These are phyloP conservation scores for Tanypteryx hageni DNA, from an alignment of 2,888 invertebrate species.

Conservation along the genomic window DNA sequence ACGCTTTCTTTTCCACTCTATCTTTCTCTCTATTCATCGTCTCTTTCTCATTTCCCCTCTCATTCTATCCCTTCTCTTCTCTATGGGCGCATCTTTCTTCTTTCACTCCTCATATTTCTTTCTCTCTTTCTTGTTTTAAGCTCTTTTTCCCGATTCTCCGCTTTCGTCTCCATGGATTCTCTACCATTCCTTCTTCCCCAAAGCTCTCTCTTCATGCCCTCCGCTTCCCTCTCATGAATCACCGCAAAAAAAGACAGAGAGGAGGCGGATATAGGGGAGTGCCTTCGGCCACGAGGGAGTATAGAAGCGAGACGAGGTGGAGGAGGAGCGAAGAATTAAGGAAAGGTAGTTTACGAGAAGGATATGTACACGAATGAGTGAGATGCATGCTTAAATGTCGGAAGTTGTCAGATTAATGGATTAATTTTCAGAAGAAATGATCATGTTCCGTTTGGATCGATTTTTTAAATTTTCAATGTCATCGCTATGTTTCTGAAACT, in stretches of 20 bases:
- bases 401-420: neutral
- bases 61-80: neutral
- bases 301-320: neutral
- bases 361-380: neutral
- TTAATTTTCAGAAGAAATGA: constrained; percentile 11
- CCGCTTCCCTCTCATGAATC: neutral
- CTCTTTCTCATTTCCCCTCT: neutral
- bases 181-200: neutral
- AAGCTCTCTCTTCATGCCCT: neutral
- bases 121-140: neutral
- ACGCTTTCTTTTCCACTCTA: no score
- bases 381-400: neutral
- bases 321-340: neutral
- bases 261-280: neutral
- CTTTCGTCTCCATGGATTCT: neutral
- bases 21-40: no score
- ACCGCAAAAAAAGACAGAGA: neutral
- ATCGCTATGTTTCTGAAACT: neutral
- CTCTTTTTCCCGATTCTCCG: neutral
- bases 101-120: neutral
- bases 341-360: neutral
- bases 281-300: neutral
- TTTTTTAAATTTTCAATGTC: neutral
- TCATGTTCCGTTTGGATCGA: neutral
- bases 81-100: no score